phyloP scores from a whole-genome alignment of 1,140 invertebrate genomes.

The Drosophila aff. region DNA sequence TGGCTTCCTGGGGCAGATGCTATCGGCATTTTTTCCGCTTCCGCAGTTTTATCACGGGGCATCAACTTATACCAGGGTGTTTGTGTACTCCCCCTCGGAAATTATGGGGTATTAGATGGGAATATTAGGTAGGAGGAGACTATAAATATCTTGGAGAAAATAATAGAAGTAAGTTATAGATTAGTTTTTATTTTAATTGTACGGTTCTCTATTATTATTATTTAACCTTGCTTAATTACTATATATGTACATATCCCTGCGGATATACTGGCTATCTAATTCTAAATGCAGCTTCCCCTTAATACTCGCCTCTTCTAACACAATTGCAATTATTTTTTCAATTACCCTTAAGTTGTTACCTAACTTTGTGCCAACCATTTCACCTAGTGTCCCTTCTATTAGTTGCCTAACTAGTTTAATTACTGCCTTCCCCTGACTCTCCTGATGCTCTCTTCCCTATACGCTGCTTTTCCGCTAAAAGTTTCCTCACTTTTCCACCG shows the following conservation, averaged over 20 bases:
- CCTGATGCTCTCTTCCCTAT: constrained; percentile 3
- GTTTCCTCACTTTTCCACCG: constrained; percentile 21
- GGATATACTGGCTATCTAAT: neutral
- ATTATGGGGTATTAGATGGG: neutral
- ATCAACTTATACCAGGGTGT: constrained; percentile 46
- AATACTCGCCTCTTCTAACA: neutral
- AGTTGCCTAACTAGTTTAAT: constrained; percentile 46
- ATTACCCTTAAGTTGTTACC: constrained; percentile 25
- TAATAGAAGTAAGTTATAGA: neutral
- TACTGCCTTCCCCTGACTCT: constrained; percentile 19
- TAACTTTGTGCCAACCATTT: constrained; percentile 15
- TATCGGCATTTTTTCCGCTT: constrained; percentile 79
- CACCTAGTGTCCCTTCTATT: constrained; percentile 25
- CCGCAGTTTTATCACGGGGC: constrained; percentile 78
- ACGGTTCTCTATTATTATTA: neutral
- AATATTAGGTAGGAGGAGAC: neutral
- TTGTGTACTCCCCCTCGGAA: neutral
- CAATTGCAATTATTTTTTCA: constrained; percentile 31
- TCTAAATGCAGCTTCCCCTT: neutral
- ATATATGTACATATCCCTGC: neutral
- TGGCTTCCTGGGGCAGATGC: constrained; percentile 46
- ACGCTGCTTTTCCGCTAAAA: constrained; percentile 17
- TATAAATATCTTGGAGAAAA: neutral
- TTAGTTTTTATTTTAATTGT: neutral
- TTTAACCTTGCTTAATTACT: too few relatives aligned